Percentiles rank a stretch among this genome's conserved stretches.
These are phyloP conservation scores for Rhea pennata DNA, from an alignment of 2,113 vertebrate genomes.

Conservation along the genomic window DNA sequence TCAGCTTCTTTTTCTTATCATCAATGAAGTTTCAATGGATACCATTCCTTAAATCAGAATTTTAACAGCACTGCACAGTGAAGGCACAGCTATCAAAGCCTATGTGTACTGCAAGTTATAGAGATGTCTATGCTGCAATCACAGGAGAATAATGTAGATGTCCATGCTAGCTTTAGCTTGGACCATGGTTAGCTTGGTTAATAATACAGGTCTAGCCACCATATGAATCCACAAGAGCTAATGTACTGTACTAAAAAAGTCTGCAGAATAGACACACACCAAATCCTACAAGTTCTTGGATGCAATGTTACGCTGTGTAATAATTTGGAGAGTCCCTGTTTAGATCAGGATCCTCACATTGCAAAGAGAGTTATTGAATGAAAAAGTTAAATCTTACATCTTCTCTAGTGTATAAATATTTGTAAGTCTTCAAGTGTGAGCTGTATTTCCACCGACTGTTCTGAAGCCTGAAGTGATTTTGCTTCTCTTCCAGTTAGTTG, in stretches of 20 bases:
- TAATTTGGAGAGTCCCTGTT: neutral
- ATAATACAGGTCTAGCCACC: neutral
- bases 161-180: neutral
- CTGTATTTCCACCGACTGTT: neutral
- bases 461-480: neutral
- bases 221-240: neutral
- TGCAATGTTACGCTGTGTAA: fast-evolving
- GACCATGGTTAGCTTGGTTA: neutral
- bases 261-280: fast-evolving
- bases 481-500: neutral
- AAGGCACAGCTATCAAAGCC: neutral
- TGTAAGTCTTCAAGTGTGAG: neutral
- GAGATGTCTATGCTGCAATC: neutral
- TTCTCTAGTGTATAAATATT: neutral
- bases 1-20: neutral
- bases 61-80: neutral
- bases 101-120: neutral
- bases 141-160: neutral
- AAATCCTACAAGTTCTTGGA: neutral
- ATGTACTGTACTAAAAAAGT: neutral
- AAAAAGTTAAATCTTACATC: neutral
- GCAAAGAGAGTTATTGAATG: neutral
- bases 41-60: neutral
- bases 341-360: neutral
- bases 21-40: neutral